These are phyloP conservation scores for Cecidostiba fungosa DNA, from an alignment of 2,888 invertebrate genomes.

Conservation along the genomic window DNA sequence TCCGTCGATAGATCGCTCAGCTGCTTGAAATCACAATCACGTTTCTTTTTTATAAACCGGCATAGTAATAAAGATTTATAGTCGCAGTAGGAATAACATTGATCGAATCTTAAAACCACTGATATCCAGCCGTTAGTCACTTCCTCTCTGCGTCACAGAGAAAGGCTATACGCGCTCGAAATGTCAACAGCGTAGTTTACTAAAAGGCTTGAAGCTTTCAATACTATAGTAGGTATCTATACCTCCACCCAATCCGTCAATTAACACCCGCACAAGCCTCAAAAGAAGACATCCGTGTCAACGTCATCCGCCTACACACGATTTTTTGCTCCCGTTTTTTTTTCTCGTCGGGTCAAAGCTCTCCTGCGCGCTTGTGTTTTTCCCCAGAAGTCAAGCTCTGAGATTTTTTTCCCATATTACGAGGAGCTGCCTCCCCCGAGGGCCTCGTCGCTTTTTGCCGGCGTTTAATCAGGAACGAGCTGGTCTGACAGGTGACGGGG, in stretches of 20 bases:
- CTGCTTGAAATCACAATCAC: background rate
- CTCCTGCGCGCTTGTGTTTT: background rate
- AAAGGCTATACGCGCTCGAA: background rate
- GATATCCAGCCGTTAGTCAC: background rate
- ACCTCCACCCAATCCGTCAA: background rate
- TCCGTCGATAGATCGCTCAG: too few species aligned
- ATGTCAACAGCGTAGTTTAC: background rate
- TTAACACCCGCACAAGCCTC: background rate
- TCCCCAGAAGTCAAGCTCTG: background rate
- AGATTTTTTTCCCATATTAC: background rate
- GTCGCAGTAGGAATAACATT: background rate
- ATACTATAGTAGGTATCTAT: too few species aligned
- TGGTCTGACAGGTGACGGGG: conserved; percentile 49
- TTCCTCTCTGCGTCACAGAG: background rate
- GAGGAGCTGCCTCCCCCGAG: background rate
- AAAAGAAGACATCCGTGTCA: background rate
- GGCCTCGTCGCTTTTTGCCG: background rate
- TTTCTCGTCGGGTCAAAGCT: conserved; percentile 35
- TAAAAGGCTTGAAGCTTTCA: background rate
- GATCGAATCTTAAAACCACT: background rate
- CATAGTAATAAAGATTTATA: background rate
- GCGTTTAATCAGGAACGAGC: conserved; percentile 44
- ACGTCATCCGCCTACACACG: background rate
- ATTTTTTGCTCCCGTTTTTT: conserved; percentile 9
- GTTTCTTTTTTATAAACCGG: background rate